These are phyloP conservation scores for Drosophila macrothrix DNA, from an alignment of 2,888 invertebrate genomes.

Conservation along the genomic window DNA sequence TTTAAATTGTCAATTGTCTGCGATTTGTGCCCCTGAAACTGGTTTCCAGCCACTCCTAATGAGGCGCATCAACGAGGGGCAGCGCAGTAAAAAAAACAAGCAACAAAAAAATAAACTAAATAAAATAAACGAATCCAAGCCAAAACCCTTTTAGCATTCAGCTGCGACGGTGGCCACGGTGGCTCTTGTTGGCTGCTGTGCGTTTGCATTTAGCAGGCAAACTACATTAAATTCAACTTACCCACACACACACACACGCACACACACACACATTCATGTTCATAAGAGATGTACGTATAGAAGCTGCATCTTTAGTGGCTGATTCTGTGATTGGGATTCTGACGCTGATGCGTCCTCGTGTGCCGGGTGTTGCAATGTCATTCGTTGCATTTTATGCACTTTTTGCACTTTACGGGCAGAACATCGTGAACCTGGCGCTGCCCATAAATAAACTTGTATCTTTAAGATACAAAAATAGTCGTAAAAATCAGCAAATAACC, in stretches of 20 bases:
- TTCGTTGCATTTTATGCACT: constrained; percentile 78
- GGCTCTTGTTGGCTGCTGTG: constrained; percentile 46
- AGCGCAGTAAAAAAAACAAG: constrained; percentile 19
- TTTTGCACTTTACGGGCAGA: constrained; percentile 73
- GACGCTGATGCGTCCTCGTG: constrained; percentile 68
- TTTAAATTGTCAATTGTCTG: constrained; percentile 80
- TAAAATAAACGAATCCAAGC: constrained; percentile 61
- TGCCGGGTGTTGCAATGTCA: constrained; percentile 77
- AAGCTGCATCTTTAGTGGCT: constrained; percentile 71
- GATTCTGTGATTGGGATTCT: constrained; percentile 73
- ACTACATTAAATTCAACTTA: constrained; percentile 78
- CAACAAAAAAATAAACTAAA: constrained; percentile 33
- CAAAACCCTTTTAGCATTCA: constrained; percentile 78
- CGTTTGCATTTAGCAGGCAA: constrained; percentile 75
- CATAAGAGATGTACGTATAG: constrained; percentile 25
- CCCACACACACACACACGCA: constrained; percentile 47
- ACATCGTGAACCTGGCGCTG: constrained; percentile 59
- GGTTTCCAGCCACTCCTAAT: constrained; percentile 78
- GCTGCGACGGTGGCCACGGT: constrained; percentile 71
- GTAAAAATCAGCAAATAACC: constrained; percentile 75
- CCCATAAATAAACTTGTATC: constrained; percentile 79
- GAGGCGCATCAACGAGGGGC: constrained; percentile 67
- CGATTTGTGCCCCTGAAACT: constrained; percentile 61
- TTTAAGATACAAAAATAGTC: constrained; percentile 76
- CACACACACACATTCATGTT: constrained; percentile 5